A percentile compares a stretch with the other conserved stretches of the same genome.
These are phyloP conservation scores for Bombus confusus DNA, from an alignment of 1,140 invertebrate genomes.

Conservation along the genomic window DNA sequence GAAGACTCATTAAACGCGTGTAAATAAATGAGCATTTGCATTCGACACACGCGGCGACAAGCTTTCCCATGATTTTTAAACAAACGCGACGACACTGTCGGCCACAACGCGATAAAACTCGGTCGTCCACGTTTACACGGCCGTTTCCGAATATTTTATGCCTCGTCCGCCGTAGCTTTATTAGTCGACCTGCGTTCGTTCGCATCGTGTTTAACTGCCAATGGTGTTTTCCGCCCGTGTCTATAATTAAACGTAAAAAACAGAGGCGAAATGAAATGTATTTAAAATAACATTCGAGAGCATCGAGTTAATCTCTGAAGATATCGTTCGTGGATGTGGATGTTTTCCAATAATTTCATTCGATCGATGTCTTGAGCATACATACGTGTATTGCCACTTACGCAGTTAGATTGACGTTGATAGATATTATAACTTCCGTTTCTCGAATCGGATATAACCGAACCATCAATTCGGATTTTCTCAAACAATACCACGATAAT, in stretches of 20 bases:
- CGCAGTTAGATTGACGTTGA: background rate
- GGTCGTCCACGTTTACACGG: slow-evolving; percentile 64
- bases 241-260: background rate
- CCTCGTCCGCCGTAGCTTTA: slow-evolving; percentile 53
- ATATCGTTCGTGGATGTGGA: background rate
- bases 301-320: background rate
- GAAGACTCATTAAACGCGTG: slow-evolving; percentile 47
- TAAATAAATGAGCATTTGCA: slow-evolving; percentile 53
- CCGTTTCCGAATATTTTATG: slow-evolving; percentile 54
- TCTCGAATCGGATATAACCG: background rate
- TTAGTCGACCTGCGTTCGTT: slow-evolving; percentile 41
- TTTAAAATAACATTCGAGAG: background rate
- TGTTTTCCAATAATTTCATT: background rate
- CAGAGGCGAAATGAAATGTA: background rate
- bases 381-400: background rate
- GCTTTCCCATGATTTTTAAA: slow-evolving; percentile 56
- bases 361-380: background rate
- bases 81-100: slow-evolving; percentile 8
- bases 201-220: background rate
- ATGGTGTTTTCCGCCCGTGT: background rate
- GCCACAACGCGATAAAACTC: slow-evolving; percentile 59
- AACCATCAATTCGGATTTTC: background rate
- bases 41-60: background rate
- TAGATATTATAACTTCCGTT: background rate
- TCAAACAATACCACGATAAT: slow-evolving; percentile 1